Evolutionary conservation across 2,113 vertebrate species (phyloP).

Genomic region (Gymnarchus niloticus): DNA sequence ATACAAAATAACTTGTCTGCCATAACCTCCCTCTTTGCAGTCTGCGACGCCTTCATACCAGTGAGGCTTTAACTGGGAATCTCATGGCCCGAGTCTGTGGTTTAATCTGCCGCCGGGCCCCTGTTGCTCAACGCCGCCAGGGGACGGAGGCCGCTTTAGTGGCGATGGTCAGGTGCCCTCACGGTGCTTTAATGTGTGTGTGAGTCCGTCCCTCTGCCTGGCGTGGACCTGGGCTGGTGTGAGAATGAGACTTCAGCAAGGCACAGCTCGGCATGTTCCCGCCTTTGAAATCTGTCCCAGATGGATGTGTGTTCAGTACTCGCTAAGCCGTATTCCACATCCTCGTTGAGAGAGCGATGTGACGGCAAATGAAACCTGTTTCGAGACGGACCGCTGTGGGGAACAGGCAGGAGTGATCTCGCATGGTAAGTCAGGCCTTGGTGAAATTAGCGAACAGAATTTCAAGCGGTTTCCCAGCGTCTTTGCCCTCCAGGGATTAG

Average conservation of each 20-base stretch:
- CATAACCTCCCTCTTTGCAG: no score
- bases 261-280: not conserved
- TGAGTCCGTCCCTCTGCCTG: no score
- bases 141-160: not conserved
- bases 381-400: not conserved
- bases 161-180: not conserved
- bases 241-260: no score
- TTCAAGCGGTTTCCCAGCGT: not conserved
- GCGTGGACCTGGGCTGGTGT: no score
- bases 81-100: not conserved
- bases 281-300: not conserved
- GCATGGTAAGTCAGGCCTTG: not conserved
- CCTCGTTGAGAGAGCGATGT: not conserved
- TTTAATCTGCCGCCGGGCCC: not conserved
- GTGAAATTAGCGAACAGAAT: not conserved
- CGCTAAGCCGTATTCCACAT: not conserved
- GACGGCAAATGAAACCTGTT: not conserved
- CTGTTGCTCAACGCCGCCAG: not conserved
- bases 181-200: not conserved
- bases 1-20: not conserved
- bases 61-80: not conserved
- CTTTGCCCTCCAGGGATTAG: not conserved
- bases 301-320: not conserved
- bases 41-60: not conserved
- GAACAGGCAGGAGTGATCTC: not conserved